These are phyloP conservation scores for Nephotettix cincticeps DNA, from an alignment of 1,140 invertebrate species.

Conservation along the genomic window DNA sequence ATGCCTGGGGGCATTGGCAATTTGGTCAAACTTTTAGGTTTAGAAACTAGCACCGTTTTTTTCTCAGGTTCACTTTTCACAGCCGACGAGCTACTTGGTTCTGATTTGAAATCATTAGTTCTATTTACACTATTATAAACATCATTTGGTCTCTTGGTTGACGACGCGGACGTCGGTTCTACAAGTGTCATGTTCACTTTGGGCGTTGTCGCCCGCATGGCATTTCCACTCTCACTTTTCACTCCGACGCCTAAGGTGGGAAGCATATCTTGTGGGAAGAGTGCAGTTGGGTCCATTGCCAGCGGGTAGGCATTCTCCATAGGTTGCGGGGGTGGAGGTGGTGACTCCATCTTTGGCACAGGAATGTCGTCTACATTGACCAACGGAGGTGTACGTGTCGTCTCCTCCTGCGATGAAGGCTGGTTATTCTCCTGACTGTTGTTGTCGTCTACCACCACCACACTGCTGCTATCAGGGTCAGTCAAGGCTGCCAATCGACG, in stretches of 20 bases:
- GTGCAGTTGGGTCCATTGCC: slow-evolving; percentile 11
- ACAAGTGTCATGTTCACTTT: not conserved
- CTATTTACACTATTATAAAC: slow-evolving; percentile 27
- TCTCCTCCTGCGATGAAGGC: slow-evolving; percentile 19
- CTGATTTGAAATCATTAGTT: slow-evolving; percentile 1
- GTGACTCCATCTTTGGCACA: slow-evolving; percentile 48
- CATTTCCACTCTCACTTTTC: not conserved
- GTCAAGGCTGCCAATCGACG: slow-evolving; percentile 66
- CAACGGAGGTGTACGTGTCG: not conserved
- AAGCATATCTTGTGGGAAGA: not conserved
- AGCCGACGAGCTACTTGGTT: not conserved
- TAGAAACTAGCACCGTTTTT: slow-evolving; percentile 25
- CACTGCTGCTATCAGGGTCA: slow-evolving; percentile 51
- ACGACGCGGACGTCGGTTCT: not conserved
- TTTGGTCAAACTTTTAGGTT: slow-evolving; percentile 52
- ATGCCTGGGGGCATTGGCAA: slow-evolving; percentile 84
- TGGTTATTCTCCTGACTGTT: not conserved
- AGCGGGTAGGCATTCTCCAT: not conserved
- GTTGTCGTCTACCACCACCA: slow-evolving; percentile 49
- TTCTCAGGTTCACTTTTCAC: slow-evolving; percentile 20
- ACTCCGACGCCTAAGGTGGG: not conserved
- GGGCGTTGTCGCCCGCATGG: not conserved
- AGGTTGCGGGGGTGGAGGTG: not conserved
- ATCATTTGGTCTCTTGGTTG: not conserved
- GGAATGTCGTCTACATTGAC: slow-evolving; percentile 54